Percentiles rank a stretch among this genome's conserved stretches.
Conservation (phyloP, 2,797 vertebrate species). For the Rhynchonycteris naso region DNA sequence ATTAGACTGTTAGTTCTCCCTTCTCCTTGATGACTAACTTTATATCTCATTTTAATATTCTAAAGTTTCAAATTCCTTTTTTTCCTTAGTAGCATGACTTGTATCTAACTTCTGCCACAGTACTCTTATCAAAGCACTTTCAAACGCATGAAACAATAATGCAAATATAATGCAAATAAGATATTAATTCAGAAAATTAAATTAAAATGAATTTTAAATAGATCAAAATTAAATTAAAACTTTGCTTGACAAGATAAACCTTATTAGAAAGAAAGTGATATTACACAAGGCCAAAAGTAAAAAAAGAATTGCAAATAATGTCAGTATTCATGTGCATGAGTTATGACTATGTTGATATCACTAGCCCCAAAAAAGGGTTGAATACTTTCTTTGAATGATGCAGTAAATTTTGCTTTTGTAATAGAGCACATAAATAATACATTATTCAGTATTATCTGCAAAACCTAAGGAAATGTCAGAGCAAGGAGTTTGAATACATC, state of each 20-base stretch:
- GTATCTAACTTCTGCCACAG: neutral
- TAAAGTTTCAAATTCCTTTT: neutral
- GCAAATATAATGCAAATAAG: neutral
- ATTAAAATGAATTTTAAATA: conserved; percentile 40
- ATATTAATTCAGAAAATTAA: conserved; percentile 12
- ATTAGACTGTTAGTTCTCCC: neutral
- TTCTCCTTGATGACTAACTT: neutral
- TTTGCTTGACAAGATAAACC: neutral
- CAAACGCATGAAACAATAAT: conserved; percentile 37
- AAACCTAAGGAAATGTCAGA: conserved; percentile 46
- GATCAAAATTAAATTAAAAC: conserved; percentile 40
- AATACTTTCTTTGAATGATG: neutral
- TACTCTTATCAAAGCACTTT: conserved; percentile 30
- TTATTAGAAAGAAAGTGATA: neutral
- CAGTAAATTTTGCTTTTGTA: conserved; percentile 11
- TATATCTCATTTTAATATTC: neutral
- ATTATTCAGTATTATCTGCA: conserved; percentile 28
- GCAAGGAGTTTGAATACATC: conserved; percentile 27
- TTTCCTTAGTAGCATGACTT: neutral
- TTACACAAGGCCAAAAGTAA: neutral
- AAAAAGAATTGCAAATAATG: neutral
- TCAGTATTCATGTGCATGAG: neutral
- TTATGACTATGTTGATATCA: neutral
- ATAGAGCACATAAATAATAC: conserved; percentile 30
- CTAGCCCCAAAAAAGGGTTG: neutral